phyloP scores from a whole-genome alignment of 2,888 invertebrate genomes.

The Allacma fusca region DNA sequence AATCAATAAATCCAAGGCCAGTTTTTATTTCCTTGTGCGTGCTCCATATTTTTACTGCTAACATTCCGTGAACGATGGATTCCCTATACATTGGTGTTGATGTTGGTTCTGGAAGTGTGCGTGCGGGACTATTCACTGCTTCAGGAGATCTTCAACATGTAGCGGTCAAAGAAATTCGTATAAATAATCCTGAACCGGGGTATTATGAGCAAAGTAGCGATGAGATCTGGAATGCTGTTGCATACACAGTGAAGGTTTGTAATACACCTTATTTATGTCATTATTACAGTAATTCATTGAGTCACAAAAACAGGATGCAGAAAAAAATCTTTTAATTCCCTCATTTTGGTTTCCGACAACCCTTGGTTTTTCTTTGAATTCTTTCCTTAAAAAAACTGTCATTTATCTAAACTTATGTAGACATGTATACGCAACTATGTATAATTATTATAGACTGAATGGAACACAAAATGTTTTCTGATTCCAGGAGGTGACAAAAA shows the following conservation, averaged over 20 bases:
- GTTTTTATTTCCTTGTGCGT: not conserved
- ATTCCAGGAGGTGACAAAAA: conserved; percentile 71
- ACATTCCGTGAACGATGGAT: not conserved
- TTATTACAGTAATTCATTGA: too few relatives aligned
- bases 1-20: too few relatives aligned
- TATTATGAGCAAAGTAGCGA: conserved; percentile 91
- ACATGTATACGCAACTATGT: too few relatives aligned
- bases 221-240: conserved; percentile 84
- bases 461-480: too few relatives aligned
- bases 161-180: conserved; percentile 73
- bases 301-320: not conserved
- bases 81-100: conserved; percentile 84
- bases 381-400: too few relatives aligned
- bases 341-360: too few relatives aligned
- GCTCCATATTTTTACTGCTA: too few relatives aligned
- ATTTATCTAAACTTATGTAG: too few relatives aligned
- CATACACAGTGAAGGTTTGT: conserved; percentile 72
- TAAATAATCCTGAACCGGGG: conserved; percentile 78
- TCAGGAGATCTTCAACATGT: conserved; percentile 74
- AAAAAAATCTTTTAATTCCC: too few relatives aligned
- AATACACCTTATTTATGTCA: too few relatives aligned
- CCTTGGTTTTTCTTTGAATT: too few relatives aligned
- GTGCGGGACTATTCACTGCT: conserved; percentile 77
- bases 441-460: too few relatives aligned
- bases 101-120: conserved; percentile 89